A percentile compares a stretch with the other conserved stretches of the same genome.
These are phyloP conservation scores for Chrysotoxum bicinctum DNA, from an alignment of 2,888 invertebrate genomes.

Conservation along the genomic window DNA sequence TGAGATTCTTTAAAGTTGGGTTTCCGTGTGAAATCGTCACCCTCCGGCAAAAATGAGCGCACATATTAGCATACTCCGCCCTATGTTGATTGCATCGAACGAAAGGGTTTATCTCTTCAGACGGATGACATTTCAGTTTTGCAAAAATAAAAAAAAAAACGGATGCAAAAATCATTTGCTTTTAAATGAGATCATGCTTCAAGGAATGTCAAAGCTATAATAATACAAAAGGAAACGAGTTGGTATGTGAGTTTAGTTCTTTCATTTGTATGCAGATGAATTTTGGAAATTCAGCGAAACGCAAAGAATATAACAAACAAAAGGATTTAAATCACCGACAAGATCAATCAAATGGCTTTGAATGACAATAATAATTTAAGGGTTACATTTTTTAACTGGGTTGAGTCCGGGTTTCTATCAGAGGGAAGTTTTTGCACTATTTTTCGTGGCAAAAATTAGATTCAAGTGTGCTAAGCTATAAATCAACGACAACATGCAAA, in stretches of 20 bases:
- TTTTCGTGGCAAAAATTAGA: slow-evolving; percentile 21
- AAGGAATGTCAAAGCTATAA: slow-evolving; percentile 28
- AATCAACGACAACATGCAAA: slow-evolving; percentile 1
- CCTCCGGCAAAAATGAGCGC: slow-evolving; percentile 31
- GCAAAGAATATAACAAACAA: slow-evolving; percentile 1
- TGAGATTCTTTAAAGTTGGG: slow-evolving; percentile 42
- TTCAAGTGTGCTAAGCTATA: slow-evolving; percentile 29
- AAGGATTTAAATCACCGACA: slow-evolving; percentile 46
- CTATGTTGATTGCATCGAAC: slow-evolving; percentile 42
- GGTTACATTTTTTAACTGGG: background rate
- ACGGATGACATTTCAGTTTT: slow-evolving; percentile 1
- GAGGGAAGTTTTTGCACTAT: slow-evolving; percentile 26
- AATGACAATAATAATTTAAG: slow-evolving; percentile 4
- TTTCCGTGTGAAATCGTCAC: slow-evolving; percentile 65
- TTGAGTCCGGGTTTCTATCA: slow-evolving; percentile 2
- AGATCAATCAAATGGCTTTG: slow-evolving; percentile 49
- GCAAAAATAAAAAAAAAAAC: slow-evolving; percentile 32
- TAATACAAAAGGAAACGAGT: slow-evolving; percentile 39
- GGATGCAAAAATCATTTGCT: background rate
- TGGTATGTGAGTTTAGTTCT: background rate
- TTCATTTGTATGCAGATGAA: slow-evolving; percentile 39
- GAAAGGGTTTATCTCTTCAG: slow-evolving; percentile 46
- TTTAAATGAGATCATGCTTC: slow-evolving; percentile 34
- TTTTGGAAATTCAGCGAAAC: background rate
- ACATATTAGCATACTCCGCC: slow-evolving; percentile 63